A percentile compares a stretch with the other conserved stretches of the same genome.
Conservation (phyloP, 2,888 invertebrate genomes). For the Amphiduros pacificus region DNA sequence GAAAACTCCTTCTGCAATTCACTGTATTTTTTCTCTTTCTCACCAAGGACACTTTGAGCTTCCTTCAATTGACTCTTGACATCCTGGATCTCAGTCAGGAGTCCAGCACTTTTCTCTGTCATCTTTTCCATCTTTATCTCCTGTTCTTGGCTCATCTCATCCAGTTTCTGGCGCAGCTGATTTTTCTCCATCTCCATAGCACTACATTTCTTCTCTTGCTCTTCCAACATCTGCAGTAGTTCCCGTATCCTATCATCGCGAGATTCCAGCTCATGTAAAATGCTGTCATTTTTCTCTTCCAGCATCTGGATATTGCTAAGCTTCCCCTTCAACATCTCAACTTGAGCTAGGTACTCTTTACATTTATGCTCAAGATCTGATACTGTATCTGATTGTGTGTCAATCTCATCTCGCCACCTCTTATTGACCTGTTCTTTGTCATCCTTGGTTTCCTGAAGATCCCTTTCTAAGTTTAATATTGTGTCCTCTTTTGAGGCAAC, state of each 20-base stretch:
- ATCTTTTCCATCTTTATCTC: neutral
- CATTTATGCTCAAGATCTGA: constrained; percentile 16
- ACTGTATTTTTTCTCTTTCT: neutral
- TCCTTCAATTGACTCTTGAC: neutral
- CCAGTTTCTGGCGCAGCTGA: neutral
- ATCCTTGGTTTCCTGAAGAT: neutral
- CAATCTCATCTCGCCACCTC: constrained; percentile 1
- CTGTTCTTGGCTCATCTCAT: neutral
- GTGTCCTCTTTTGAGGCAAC: neutral
- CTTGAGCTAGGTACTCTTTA: constrained; percentile 15
- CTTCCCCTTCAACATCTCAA: constrained; percentile 19
- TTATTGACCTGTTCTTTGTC: neutral
- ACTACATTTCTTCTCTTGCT: neutral
- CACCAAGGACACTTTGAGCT: neutral
- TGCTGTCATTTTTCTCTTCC: constrained; percentile 12
- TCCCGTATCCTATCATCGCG: constrained; percentile 13
- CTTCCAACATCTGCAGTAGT: neutral
- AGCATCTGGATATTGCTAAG: constrained; percentile 14
- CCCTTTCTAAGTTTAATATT: constrained; percentile 3
- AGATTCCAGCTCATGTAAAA: constrained; percentile 1
- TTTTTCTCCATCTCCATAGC: too few species aligned
- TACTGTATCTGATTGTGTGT: constrained; percentile 16
- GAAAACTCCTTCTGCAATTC: too few species aligned
- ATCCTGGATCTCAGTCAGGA: neutral
- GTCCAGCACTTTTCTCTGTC: neutral